Base-by-base conservation (phyloP, 2,113 vertebrate genomes). In the Condylura cristata region DNA sequence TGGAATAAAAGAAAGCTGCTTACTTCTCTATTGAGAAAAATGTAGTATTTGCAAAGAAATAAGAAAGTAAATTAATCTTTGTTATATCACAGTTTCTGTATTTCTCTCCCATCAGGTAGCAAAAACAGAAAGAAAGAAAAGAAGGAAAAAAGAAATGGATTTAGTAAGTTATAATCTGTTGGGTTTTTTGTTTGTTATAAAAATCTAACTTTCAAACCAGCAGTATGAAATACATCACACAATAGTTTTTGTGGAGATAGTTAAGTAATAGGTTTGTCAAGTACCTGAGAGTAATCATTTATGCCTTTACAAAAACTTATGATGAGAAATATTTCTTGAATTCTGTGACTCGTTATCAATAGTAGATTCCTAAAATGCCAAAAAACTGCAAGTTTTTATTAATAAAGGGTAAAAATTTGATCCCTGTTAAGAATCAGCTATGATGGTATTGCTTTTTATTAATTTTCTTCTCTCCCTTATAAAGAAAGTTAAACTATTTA, bases 81-180 rank as follows among this genome's bases (percentile, higher is more conserved):
- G 12, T 91, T 88, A 17, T 48, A 80, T 75, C 71, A 87, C 28
- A 88, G 5, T 94, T 86, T 96, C 89, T 95, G 2, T 90, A 74
- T 94, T 90, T 97, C 74, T 89, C n/a, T n/a, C 30, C 24, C 86
- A 89, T 72, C 97, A 99, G 98, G 97, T 98, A 16, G 98, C 98
- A 89, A 99, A 99, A 98, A 98, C 98, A 0, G 99, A 99, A 97
- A 98, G 99, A 74, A 99, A 99, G 93, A 99, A 99, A 98, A 99
- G 99, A 91, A 99, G 99, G 90, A 99, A 99, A 98, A 99, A 99
- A 96, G 99, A 99, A 97, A 95, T 96, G 0, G 99, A 99, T 96
- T 98, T 99, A 96, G 99, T 99, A 97, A 99, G 99, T 99, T 94
- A 72, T 87, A 65, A 32, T 63, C 0, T 90, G 7, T 71, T 71